Evolutionary conservation across 2,888 invertebrate species (phyloP), one percentile per base, ranked within the genome.

Genomic region (Muschampia plurimacula): DNA sequence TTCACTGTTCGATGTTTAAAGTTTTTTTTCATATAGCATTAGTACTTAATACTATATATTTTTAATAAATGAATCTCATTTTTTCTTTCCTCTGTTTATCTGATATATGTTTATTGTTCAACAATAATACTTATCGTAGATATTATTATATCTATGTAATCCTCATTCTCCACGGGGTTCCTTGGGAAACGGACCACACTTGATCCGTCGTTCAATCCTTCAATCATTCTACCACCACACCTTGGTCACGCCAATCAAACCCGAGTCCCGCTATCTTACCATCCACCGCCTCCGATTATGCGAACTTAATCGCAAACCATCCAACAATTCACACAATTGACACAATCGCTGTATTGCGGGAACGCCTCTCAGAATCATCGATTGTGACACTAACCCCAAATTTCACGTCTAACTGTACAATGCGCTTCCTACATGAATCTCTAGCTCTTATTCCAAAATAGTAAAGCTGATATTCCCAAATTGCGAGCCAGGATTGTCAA

Each of bases 241-340:
- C 75, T 76, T 76, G 77, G 79, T 78, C 75, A 77, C 81, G 84
- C 86, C 84, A 84, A 83, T 85, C 83, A 83, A 22, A 57, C 46
- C 46, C 36, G 65, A 65, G 72, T 74, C 74, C 81, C 77, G 76
- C 77, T 76, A 76, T 69, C 13, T 74, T 67, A 68, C 52, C 8
- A 55, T 55, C 55, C 55, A 28, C 55, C 55, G 28, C 55, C 55
- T 28, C 44, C 67, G 65, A 57, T 60, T 80, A 82, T 82, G 84
- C 82, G 86, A 81, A 84, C 84, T 84, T 76, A 87, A 89, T 88
- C 86, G 85, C 80, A 69, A 77, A 77, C 80, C 79, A 80, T 79
- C 79, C 81, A 83, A 83, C 82, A 73, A 69, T 72, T 71, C 46
- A 65, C 78, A 87, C 88, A 88, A 89, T 87, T 87, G 86, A 86